These are phyloP conservation scores for Rissa tridactyla DNA, from an alignment of 2,113 vertebrate genomes.

Conservation along the genomic window DNA sequence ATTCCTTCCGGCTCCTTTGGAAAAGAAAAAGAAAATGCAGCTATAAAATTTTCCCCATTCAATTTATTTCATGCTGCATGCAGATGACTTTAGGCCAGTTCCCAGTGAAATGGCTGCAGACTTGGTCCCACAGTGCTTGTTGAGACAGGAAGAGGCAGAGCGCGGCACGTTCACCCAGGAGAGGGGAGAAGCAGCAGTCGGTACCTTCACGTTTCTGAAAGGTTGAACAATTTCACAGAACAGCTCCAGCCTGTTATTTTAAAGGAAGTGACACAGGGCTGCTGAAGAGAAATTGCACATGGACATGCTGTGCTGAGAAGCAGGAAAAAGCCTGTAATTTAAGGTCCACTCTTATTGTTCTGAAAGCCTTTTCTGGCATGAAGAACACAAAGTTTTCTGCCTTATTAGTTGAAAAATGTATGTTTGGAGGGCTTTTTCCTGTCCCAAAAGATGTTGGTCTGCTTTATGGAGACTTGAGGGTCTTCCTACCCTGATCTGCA, in stretches of 20 bases:
- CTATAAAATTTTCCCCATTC: background rate
- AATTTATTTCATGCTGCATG: background rate
- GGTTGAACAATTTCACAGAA: constrained; percentile 3
- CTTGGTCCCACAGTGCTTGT: background rate
- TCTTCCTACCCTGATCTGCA: background rate
- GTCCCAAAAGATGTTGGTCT: background rate
- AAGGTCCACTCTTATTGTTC: background rate
- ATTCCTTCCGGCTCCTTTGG: background rate
- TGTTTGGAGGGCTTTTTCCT: background rate
- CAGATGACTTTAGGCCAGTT: background rate
- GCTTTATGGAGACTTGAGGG: background rate
- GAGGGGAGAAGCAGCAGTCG: background rate
- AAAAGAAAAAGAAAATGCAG: background rate
- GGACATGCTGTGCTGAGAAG: constrained; percentile 20
- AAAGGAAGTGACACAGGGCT: constrained; percentile 14
- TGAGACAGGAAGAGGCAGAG: background rate
- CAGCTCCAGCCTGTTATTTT: background rate
- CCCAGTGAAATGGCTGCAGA: background rate
- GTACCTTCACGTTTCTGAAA: background rate
- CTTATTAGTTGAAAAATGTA: background rate
- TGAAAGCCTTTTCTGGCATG: constrained; percentile 6
- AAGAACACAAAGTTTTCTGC: background rate
- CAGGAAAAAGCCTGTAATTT: constrained; percentile 61
- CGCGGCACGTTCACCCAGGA: background rate
- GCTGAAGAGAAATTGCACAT: constrained; percentile 10